These are phyloP conservation scores for Eidolon helvum DNA, from an alignment of 2,113 vertebrate genomes.

Conservation along the genomic window DNA sequence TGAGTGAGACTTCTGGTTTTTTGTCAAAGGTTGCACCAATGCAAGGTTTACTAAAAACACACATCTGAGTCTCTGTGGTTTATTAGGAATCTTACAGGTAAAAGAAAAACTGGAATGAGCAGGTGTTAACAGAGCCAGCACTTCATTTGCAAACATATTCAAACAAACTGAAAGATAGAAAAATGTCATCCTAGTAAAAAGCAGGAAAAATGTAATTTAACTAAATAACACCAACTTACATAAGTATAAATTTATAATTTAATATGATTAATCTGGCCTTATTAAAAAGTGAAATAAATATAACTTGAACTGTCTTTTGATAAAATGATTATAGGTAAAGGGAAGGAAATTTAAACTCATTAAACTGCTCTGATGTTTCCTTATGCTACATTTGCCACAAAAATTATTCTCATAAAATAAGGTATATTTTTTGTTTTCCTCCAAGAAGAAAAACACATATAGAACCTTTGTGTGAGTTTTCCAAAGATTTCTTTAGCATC, in stretches of 20 bases:
- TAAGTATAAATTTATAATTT: not conserved
- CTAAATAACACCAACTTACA: not conserved
- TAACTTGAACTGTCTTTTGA: not conserved
- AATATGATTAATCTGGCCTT: not conserved
- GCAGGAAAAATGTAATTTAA: not conserved
- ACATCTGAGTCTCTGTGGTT: not conserved
- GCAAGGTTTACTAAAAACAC: not conserved
- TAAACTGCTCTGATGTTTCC: not conserved
- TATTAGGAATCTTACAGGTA: not conserved
- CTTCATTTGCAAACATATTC: not conserved
- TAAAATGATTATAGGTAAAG: not conserved
- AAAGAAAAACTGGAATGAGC: not conserved
- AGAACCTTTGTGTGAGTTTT: slow-evolving; percentile 47
- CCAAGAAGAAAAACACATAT: not conserved
- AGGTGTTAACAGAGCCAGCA: not conserved
- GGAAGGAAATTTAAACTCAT: not conserved
- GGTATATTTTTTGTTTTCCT: not conserved
- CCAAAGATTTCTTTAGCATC: slow-evolving; percentile 45
- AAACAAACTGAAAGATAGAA: not conserved
- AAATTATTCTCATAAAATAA: not conserved
- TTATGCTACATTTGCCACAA: not conserved
- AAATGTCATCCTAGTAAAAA: not conserved
- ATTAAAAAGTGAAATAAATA: slow-evolving; percentile 8
- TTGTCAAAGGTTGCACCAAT: not conserved
- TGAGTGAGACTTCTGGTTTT: not conserved